phyloP scores from a whole-genome alignment of 2,888 invertebrate species.

The Calliopum simillimum region DNA sequence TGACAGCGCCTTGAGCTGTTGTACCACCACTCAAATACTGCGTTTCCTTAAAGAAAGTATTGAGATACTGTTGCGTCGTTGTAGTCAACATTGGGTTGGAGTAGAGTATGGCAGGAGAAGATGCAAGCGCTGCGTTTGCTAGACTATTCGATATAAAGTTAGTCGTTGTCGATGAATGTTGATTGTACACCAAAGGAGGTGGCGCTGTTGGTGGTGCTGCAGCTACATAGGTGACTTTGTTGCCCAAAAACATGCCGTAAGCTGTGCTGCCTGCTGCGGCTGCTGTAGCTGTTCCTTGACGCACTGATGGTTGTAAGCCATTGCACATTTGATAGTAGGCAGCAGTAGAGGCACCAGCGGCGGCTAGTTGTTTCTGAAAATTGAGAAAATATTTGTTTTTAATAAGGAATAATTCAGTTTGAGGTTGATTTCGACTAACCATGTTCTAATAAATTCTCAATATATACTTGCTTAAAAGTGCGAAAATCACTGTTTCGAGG shows the following conservation, averaged over 20 bases:
- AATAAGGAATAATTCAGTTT: neutral
- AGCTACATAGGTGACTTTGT: constrained; percentile 48
- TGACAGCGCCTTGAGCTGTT: constrained; percentile 35
- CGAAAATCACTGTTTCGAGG: no score
- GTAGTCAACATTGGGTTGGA: constrained; percentile 52
- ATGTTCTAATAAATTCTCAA: no score
- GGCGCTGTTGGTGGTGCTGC: constrained; percentile 43
- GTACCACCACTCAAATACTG: constrained; percentile 44
- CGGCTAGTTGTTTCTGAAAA: constrained; percentile 23
- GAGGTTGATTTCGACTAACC: no score
- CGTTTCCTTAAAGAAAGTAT: constrained; percentile 51
- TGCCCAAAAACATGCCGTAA: constrained; percentile 49
- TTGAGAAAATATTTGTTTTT: neutral
- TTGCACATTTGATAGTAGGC: constrained; percentile 48
- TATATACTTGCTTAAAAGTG: no score
- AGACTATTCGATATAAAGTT: constrained; percentile 48
- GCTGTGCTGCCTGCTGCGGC: constrained; percentile 35
- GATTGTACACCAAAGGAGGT: constrained; percentile 46
- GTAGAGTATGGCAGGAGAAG: constrained; percentile 48
- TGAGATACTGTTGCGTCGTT: constrained; percentile 51
- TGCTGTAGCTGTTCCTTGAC: constrained; percentile 36
- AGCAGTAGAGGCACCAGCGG: constrained; percentile 39
- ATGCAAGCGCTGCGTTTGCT: constrained; percentile 46
- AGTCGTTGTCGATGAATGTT: constrained; percentile 46
- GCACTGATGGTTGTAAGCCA: constrained; percentile 39